A percentile compares a stretch with the other conserved stretches of the same genome.
Evolutionary conservation across 2,888 invertebrate species (phyloP).

Genomic region (Pelosia muscerda): DNA sequence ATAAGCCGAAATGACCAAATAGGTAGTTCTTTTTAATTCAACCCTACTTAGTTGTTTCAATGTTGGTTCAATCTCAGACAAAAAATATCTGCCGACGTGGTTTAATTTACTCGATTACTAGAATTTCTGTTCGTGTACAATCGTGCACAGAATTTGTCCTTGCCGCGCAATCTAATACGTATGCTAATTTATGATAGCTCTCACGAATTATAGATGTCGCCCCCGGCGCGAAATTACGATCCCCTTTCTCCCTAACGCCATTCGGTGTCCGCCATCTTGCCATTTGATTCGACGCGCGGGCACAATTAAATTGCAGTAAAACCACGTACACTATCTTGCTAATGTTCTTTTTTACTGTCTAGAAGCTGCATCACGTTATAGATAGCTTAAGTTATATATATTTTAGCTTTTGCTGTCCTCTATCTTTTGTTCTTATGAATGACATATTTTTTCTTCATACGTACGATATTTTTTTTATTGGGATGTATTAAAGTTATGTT

Average conservation of each 20-base stretch:
- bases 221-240: conserved; percentile 76
- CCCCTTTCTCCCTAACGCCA: conserved; percentile 56
- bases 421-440: neutral
- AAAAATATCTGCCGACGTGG: conserved; percentile 42
- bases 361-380: conserved; percentile 19
- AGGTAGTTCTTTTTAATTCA: neutral
- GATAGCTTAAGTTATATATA: conserved; percentile 23
- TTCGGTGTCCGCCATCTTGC: conserved; percentile 75
- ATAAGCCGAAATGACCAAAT: neutral
- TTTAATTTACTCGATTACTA: conserved; percentile 59
- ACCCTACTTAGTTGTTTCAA: neutral
- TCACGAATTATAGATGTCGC: conserved; percentile 84
- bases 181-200: conserved; percentile 85
- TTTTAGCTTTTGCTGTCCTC: conserved; percentile 9
- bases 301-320: conserved; percentile 66
- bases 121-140: conserved; percentile 63
- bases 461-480: too few species aligned
- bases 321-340: conserved; percentile 47
- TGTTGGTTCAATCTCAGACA: neutral
- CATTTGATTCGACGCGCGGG: conserved; percentile 66
- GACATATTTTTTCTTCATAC: neutral
- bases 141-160: conserved; percentile 75
- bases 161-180: conserved; percentile 80
- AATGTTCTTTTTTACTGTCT: conserved; percentile 62
- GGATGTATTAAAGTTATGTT: too few species aligned